These are phyloP conservation scores for Cebus imitator DNA, from an alignment of 2,113 vertebrate genomes.

Conservation along the genomic window DNA sequence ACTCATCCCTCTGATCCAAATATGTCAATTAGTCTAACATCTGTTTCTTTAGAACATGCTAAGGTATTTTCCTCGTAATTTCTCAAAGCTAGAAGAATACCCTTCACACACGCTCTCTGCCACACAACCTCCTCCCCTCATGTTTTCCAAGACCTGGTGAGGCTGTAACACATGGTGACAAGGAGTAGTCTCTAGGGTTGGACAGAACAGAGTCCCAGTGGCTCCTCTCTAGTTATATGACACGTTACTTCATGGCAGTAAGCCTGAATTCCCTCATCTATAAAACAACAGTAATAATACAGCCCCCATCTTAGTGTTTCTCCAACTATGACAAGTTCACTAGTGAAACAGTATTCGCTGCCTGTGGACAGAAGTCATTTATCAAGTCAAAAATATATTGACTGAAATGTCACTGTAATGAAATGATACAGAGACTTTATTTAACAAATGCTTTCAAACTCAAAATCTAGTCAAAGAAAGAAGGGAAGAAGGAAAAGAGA, in stretches of 20 bases:
- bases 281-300: not conserved
- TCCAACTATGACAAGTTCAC: not conserved
- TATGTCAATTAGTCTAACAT: not conserved
- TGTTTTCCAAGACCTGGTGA: not conserved
- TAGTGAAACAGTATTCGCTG: not conserved
- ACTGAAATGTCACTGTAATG: slow-evolving; percentile 40
- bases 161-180: not conserved
- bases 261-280: not conserved
- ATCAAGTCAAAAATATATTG: slow-evolving; percentile 43
- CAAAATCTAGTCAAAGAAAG: not conserved
- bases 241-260: not conserved
- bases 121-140: not conserved
- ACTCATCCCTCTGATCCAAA: not conserved
- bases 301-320: not conserved
- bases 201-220: not conserved
- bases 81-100: not conserved
- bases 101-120: not conserved
- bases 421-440: slow-evolving; percentile 20
- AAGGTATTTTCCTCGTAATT: not conserved
- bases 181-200: not conserved
- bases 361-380: not conserved
- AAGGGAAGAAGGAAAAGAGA: not conserved
- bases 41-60: not conserved
- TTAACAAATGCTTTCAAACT: not conserved
- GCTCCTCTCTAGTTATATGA: not conserved